Evolutionary conservation across 2,888 invertebrate species (phyloP), one percentile per base, ranked within the genome.

Genomic region (Tinea trinotella): DNA sequence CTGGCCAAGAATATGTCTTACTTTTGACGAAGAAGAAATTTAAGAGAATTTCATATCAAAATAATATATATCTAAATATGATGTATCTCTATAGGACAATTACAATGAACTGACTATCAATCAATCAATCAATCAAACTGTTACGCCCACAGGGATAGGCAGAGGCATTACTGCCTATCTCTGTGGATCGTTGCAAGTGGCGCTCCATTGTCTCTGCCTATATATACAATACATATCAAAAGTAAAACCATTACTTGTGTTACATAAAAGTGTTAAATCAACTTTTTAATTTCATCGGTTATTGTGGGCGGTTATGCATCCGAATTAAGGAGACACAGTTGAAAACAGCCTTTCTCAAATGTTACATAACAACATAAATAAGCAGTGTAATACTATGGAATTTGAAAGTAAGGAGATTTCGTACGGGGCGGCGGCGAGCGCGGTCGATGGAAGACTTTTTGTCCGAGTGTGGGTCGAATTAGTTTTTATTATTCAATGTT

Each of bases 401-500:
- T 50, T 50, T 50, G 50, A 50, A 50, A 50, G 50, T 24, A 50
- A 2, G 22, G 6, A 24, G 50, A 22, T 50, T 50, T 50, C 24
- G 13, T 40, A 40, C 35, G n/a, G 35, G 6, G 35, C 35, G 35
- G 35, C 35, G 35, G 22, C 22, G 4, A 22, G 30, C 30, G 30
- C 30, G 30, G 30, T 30, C 15, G 40, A 13, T 40, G 40, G 13
- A 40, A 40, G 40, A 40, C 13, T 40, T 40, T 40, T 40, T 40
- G 40, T 40, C 40, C 12, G 13, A 40, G 15, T 40, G 12, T 40
- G 13, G 15, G 40, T 40, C n/a, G 40, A 40, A 30, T 30, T 40
- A 40, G 13, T 40, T 40, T 40, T 40, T 40, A 40, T 40, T 40
- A 30, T 30, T 30, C 30, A 30, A 30, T 30, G 30, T 30, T 30